Evolutionary conservation across 1,140 invertebrate genomes (phyloP).

Genomic region (Drosophila persimilis): DNA sequence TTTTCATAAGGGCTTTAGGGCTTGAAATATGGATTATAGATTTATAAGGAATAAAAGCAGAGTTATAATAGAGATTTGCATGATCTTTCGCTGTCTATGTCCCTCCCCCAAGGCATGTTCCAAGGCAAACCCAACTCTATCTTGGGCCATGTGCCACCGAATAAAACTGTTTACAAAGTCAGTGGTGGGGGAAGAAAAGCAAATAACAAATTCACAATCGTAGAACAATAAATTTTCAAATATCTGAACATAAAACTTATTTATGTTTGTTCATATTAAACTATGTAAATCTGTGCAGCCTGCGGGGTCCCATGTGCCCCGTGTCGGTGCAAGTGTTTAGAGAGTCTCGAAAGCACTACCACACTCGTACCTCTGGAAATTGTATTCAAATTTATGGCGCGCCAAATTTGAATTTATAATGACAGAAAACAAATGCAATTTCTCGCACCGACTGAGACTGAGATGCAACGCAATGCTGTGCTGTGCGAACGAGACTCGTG

Average conservation of each 20-base stretch:
- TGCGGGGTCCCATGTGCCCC: slow-evolving; percentile 10
- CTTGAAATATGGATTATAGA: too few species aligned
- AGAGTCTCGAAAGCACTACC: slow-evolving; percentile 22
- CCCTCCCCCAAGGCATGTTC: too few species aligned
- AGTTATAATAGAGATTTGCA: too few species aligned
- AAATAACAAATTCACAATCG: slow-evolving; percentile 51
- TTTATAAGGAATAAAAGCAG: too few species aligned
- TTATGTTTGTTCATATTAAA: slow-evolving; percentile 67
- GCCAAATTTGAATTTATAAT: slow-evolving; percentile 80
- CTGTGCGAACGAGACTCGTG: slow-evolving; percentile 1
- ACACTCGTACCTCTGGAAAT: slow-evolving; percentile 38
- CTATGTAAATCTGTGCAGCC: slow-evolving; percentile 54
- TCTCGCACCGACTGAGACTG: slow-evolving; percentile 24
- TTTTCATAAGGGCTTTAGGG: too few species aligned
- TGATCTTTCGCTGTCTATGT: too few species aligned
- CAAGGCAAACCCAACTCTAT: slow-evolving; percentile 17
- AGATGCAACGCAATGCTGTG: too few species aligned
- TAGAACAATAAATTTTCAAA: slow-evolving; percentile 61
- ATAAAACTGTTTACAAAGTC: slow-evolving; percentile 26
- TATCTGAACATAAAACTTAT: slow-evolving; percentile 74
- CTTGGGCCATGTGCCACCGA: slow-evolving; percentile 28
- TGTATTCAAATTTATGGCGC: slow-evolving; percentile 67
- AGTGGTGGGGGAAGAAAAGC: neutral
- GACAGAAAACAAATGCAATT: slow-evolving; percentile 77
- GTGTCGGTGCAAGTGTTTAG: slow-evolving; percentile 29